These are phyloP conservation scores for human (Homo sapiens) DNA, from an alignment of 2,113 vertebrate genomes.

Conservation along the genomic window GRCh38 chr2:172476501-172477000, in stretches of 20 bases:
- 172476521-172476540: neutral
- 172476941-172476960: neutral
- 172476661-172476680: neutral
- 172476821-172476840: neutral
- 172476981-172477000: neutral
- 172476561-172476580: neutral
- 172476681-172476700: conserved; percentile 27
- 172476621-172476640: conserved; percentile 49
- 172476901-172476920: neutral
- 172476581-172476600: neutral
- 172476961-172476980: neutral
- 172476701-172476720: neutral
- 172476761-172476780: neutral
- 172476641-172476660: neutral
- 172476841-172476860: neutral
- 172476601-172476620: neutral
- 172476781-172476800: conserved; percentile 22
- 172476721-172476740: neutral
- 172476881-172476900: neutral
- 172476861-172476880: neutral
- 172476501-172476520: conserved; percentile 91
- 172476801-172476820: neutral
- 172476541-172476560: neutral
- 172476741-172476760: neutral
- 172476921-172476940: neutral